A percentile compares a stretch with the other conserved stretches of the same genome.
These are phyloP conservation scores for Diprion similis DNA, from an alignment of 1,140 invertebrate genomes.

Conservation along the genomic window DNA sequence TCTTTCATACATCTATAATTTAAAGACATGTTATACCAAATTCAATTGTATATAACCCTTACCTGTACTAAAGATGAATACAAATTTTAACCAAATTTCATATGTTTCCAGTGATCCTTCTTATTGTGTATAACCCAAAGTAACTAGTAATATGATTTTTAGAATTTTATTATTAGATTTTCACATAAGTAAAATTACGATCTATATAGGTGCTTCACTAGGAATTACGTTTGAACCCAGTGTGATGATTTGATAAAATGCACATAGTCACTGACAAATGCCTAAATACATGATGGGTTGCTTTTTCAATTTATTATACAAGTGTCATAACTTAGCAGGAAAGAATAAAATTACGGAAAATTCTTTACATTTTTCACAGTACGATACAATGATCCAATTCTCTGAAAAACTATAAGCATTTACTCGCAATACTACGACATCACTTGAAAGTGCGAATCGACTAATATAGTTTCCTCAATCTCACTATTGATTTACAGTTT, in stretches of 20 bases:
- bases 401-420: neutral
- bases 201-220: neutral
- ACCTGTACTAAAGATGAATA: neutral
- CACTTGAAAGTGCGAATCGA: neutral
- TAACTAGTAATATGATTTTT: neutral
- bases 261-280: neutral
- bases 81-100: constrained; percentile 1
- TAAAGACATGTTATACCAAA: neutral
- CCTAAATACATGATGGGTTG: neutral
- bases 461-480: neutral
- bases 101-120: neutral
- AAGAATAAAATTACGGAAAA: neutral
- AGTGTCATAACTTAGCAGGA: neutral
- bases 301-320: neutral
- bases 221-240: neutral
- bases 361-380: neutral
- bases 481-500: neutral
- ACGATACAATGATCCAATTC: neutral
- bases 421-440: neutral
- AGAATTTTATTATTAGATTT: neutral
- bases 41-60: neutral
- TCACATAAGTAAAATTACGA: neutral
- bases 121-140: neutral
- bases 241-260: neutral
- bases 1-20: constrained; percentile 9